Conservation (phyloP, 2,888 invertebrate genomes). For the Macrophya alboannulata region DNA sequence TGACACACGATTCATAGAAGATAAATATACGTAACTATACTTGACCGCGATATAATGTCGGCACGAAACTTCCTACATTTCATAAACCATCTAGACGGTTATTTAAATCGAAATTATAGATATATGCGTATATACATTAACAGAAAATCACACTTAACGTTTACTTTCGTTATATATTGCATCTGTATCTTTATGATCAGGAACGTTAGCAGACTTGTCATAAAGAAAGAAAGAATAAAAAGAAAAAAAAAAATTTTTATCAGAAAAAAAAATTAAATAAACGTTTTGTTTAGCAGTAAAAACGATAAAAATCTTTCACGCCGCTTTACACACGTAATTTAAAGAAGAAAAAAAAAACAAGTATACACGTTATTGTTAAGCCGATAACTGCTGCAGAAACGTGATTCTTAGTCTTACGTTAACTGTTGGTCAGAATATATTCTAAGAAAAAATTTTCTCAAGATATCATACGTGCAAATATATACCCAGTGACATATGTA, state of each 20-base stretch:
- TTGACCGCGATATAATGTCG: constrained; percentile 3
- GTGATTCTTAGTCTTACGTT: too few relatives aligned
- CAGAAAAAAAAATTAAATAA: neutral
- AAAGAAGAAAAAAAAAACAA: too few relatives aligned
- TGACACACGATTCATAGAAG: neutral
- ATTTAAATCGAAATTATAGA: neutral
- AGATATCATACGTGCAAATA: too few relatives aligned
- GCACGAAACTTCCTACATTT: neutral
- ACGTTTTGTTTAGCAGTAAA: too few relatives aligned
- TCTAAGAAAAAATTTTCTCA: neutral
- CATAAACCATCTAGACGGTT: neutral
- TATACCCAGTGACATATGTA: too few relatives aligned
- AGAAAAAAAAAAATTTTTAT: neutral
- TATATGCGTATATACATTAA: neutral
- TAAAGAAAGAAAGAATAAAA: neutral
- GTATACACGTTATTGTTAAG: too few relatives aligned
- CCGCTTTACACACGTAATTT: too few relatives aligned
- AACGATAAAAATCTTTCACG: too few relatives aligned
- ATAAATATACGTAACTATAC: neutral
- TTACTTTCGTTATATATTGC: neutral
- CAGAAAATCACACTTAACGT: neutral
- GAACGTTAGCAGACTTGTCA: neutral
- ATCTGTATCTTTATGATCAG: neutral
- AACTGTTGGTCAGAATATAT: neutral
- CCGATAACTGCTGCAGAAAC: too few relatives aligned